Conservation (phyloP, 2,113 vertebrate genomes). For the Dascyllus trimaculatus region DNA sequence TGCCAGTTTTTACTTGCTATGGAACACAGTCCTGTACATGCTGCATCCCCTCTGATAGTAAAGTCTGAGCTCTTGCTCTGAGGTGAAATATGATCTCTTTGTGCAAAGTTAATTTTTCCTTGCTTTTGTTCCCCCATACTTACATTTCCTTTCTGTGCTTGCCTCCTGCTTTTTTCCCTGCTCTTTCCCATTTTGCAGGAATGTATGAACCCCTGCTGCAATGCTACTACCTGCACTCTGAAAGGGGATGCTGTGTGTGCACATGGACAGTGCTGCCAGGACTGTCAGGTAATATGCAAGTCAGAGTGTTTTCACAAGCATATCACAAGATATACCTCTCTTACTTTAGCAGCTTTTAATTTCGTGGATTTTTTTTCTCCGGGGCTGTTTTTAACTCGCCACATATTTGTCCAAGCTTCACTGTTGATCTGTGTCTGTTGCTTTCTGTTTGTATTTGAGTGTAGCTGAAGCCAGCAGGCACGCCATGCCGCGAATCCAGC, state of each 20-base stretch:
- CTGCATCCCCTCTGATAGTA: conserved; percentile 56
- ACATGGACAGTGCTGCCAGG: conserved; percentile 94
- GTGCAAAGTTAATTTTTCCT: conserved; percentile 35
- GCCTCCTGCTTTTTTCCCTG: background rate
- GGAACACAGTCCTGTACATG: background rate
- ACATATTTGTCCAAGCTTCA: background rate
- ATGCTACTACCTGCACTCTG: conserved; percentile 92
- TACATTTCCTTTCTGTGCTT: conserved; percentile 10
- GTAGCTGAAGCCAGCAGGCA: conserved; percentile 93
- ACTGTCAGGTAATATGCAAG: conserved; percentile 88
- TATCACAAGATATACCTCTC: background rate
- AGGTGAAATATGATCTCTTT: conserved; percentile 56
- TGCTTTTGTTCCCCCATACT: conserved; percentile 24
- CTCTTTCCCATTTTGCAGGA: conserved; percentile 83
- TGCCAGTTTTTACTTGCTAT: conserved; percentile 26
- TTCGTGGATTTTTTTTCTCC: background rate
- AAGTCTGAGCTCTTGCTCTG: conserved; percentile 43
- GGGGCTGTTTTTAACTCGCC: background rate
- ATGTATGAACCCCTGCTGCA: conserved; percentile 94
- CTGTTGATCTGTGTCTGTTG: background rate
- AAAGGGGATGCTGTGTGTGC: conserved; percentile 92
- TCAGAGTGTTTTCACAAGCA: background rate
- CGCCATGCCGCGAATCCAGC: conserved; percentile 89
- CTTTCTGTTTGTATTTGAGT: conserved; percentile 1
- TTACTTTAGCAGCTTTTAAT: background rate